A percentile compares a stretch with the other conserved stretches of the same genome.
Conservation (phyloP, 2,113 vertebrate species). For the Brachionichthys hirsutus region DNA sequence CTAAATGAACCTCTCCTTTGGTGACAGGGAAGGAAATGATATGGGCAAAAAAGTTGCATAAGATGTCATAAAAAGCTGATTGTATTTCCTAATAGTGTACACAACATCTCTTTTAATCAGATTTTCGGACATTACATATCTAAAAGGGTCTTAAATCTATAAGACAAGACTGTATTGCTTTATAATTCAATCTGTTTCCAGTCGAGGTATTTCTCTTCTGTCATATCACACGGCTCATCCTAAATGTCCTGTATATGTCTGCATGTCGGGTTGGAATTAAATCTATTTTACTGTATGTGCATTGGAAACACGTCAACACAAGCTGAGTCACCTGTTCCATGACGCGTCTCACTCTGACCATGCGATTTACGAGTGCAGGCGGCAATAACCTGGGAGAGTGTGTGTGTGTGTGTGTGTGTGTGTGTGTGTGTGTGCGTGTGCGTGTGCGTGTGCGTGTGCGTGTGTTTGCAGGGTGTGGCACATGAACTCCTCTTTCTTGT, state of each 20-base stretch:
- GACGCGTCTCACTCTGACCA: slow-evolving; percentile 15
- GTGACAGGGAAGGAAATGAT: no score
- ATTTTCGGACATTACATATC: neutral
- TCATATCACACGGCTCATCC: no score
- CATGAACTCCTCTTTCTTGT: neutral
- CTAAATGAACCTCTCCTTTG: neutral
- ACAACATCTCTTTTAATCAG: neutral
- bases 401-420: slow-evolving; percentile 3
- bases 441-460: slow-evolving; percentile 10
- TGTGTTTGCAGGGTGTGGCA: neutral
- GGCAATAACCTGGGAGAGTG: slow-evolving; percentile 14
- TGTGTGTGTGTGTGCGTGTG: slow-evolving; percentile 7
- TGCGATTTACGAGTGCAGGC: slow-evolving; percentile 12
- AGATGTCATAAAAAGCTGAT: slow-evolving; percentile 6
- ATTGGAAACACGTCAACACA: neutral
- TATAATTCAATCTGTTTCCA: no score
- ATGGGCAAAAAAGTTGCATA: no score
- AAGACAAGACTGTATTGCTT: no score
- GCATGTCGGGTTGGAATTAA: neutral
- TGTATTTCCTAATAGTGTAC: neutral
- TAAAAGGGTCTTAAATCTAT: no score
- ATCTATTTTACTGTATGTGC: neutral
- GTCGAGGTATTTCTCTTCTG: no score
- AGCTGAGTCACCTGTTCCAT: slow-evolving; percentile 40
- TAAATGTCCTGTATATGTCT: no score